A percentile compares a stretch with the other conserved stretches of the same genome.
phyloP scores from a whole-genome alignment of 1,140 invertebrate species.

The Phocides pigmalion region DNA sequence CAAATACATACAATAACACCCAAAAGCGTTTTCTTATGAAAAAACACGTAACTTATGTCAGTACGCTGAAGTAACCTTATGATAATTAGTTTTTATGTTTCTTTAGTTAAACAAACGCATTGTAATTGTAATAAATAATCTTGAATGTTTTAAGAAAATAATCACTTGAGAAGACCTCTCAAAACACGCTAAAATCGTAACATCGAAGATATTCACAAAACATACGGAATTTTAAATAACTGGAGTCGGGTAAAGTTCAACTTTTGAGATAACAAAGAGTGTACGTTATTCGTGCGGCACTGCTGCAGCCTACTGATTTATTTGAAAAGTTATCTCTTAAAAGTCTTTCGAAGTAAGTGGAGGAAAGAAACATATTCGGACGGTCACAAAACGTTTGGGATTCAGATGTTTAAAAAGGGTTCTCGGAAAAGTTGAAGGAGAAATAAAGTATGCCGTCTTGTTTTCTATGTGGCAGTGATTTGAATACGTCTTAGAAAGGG shows the following conservation, averaged over 20 bases:
- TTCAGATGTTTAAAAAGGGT: slow-evolving; percentile 49
- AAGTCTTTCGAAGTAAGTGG: slow-evolving; percentile 51
- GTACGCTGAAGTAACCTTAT: no score
- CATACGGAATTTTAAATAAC: slow-evolving; percentile 61
- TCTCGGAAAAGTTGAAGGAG: slow-evolving; percentile 26
- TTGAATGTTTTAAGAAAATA: no score
- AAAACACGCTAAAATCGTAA: slow-evolving; percentile 5
- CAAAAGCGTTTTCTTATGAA: no score
- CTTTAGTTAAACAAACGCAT: no score
- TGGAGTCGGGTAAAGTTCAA: slow-evolving; percentile 46
- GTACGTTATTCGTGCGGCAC: slow-evolving; percentile 42
- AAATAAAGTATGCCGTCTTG: slow-evolving; percentile 27
- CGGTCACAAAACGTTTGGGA: slow-evolving; percentile 50
- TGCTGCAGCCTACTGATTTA: slow-evolving; percentile 66
- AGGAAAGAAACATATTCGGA: slow-evolving; percentile 57
- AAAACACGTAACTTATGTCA: no score
- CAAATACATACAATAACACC: no score
- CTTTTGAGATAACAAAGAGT: slow-evolving; percentile 53
- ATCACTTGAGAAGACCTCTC: no score
- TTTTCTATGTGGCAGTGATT: slow-evolving; percentile 18
- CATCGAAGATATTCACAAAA: slow-evolving; percentile 28
- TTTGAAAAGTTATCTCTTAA: slow-evolving; percentile 67
- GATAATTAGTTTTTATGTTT: no score
- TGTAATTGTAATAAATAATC: no score
- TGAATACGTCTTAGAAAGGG: slow-evolving; percentile 4